Base-by-base conservation (phyloP, 2,888 invertebrate genomes). In the Dioctria linearis region DNA sequence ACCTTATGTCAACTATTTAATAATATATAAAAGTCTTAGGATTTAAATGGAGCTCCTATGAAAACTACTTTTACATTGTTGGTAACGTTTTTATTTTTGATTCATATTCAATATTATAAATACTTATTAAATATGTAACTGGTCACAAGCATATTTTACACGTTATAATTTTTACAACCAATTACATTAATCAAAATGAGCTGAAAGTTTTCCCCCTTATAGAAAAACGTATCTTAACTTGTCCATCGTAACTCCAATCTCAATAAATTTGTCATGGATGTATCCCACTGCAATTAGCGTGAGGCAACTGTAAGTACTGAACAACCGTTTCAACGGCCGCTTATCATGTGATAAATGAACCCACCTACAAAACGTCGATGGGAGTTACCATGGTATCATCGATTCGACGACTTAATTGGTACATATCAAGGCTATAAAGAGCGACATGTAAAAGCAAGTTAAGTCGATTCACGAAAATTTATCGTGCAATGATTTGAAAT, bases 401-500 rank as follows among this genome's bases (percentile, higher is more conserved):
- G 61, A 61, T 46, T 46, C 54, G 11, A 61, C 61, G 61, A 37
- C 61, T 61, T 61, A 61, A 61, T 61, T 61, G 61, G 37, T 8
- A 61, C 25, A 61, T 61, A 25, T 61, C 61, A 61, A 25, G 25
- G 11, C 25, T 25, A 4, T 61, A 61, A 61, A 61, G 61, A 11
- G 61, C 25, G 25, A 5, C 37, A 6, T 3, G 61, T 37, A 39
- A 37, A 61, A 25, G 25, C n/a, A 54, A 8, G 61, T 61, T 8
- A 25, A 37, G 61, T 37, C 37, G 39, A 61, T 4, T 61, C 61
- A 61, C 39, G 61, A 61, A 61, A 13, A 59, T 59, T 59, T 59
- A 59, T 59, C 66, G 66, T 66, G 67, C 46, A 67, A 46, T 67
- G 67, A 49, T 67, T 67, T 67, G 67, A 67, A 67, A 46, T 11